Evolutionary conservation across 2,797 vertebrate species (phyloP), one percentile per base, ranked within the genome.

Genomic region (Antrozous pallidus): DNA sequence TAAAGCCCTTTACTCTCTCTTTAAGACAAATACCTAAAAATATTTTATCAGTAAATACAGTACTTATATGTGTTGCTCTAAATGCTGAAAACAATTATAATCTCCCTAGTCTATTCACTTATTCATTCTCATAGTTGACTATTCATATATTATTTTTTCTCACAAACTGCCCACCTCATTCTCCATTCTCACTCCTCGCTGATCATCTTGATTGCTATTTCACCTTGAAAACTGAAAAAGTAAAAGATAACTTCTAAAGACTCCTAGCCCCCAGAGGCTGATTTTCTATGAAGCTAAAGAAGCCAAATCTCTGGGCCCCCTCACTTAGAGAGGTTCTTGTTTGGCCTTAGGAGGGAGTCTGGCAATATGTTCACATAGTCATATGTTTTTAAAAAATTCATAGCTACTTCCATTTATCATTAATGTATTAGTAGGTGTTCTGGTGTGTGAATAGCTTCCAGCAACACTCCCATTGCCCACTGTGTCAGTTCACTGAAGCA

Each of bases 11-110:
- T 87, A 33, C 28, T 10, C 20, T 40, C 45, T 81, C 75, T 97
- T 90, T 85, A 24, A 88, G 31, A 10, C 18, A 74, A 83, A 77
- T 92, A 38, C 13, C 51, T 81, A 89, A 84, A 87, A 90, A 61
- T 56, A 87, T n/a, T 40, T 73, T n/a, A 77, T 61, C 36, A 80
- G n/a, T 61, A 94, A 95, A 20, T 81, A 75, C 11, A 75, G 73
- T 51, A 67, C n/a, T 73, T 90, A 26, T 69, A 14, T 61, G 12
- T 54, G 14, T 58, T 58, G 61, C 20, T 70, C 45, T 65, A 77
- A 70, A 80, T 71, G 4, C 36, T 77, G 6, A 36, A 20, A 63
- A 28, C 31, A 83, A 49, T 36, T 20, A 33, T 40, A 58, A 58
- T 80, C 77, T 81, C 75, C 38, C 22, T 65, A 14, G 28, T 56